These are phyloP conservation scores for Drosophila setosimentum DNA, from an alignment of 2,888 invertebrate genomes.

Conservation along the genomic window DNA sequence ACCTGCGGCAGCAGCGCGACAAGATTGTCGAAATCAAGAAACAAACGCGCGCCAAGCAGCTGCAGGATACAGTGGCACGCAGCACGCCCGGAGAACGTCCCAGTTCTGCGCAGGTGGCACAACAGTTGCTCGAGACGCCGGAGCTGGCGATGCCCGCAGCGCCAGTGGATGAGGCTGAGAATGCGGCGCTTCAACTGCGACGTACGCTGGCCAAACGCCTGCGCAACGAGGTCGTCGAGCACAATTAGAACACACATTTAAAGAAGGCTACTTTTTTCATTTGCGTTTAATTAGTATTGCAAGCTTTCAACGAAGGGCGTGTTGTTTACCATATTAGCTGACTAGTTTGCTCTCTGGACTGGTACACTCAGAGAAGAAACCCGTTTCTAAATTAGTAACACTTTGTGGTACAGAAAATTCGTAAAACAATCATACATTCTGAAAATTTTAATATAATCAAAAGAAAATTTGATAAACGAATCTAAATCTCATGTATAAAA, in stretches of 20 bases:
- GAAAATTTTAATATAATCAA: background rate
- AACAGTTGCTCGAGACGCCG: conserved; percentile 87
- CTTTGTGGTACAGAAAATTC: background rate
- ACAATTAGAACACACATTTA: conserved; percentile 42
- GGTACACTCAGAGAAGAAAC: conserved; percentile 10
- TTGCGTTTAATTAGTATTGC: conserved; percentile 47
- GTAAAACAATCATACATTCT: background rate
- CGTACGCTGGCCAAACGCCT: conserved; percentile 93
- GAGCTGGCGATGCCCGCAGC: conserved; percentile 41
- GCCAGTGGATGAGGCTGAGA: conserved; percentile 69
- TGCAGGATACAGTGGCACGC: conserved; percentile 88
- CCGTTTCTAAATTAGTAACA: background rate
- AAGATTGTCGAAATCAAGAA: conserved; percentile 95
- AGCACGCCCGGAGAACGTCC: conserved; percentile 86
- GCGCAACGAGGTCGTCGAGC: conserved; percentile 93
- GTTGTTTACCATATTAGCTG: conserved; percentile 43
- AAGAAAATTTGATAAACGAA: background rate
- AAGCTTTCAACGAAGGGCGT: conserved; percentile 47
- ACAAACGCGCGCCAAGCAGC: conserved; percentile 92
- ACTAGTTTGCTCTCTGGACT: conserved; percentile 55
- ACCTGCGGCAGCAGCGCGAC: conserved; percentile 95
- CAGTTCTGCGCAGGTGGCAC: conserved; percentile 91
- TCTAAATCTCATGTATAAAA: background rate
- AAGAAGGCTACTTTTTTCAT: background rate
- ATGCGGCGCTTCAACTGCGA: conserved; percentile 90